These are phyloP conservation scores for Ecdyonurus torrentis DNA, from an alignment of 2,888 invertebrate species.

Conservation along the genomic window DNA sequence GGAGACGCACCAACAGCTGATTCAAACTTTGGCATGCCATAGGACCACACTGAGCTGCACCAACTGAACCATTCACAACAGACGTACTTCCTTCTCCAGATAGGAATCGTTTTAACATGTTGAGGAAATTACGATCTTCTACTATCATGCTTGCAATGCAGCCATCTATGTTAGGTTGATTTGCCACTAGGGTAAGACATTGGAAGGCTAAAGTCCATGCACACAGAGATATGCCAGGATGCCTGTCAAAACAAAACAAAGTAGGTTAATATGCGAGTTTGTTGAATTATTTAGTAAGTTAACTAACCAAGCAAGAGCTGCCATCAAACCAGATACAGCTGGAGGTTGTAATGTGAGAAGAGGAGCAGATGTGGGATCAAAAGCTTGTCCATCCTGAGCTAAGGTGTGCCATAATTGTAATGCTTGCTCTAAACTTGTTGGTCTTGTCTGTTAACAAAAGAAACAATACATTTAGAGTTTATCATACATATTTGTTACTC, in stretches of 20 bases:
- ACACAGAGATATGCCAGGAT: constrained; percentile 48
- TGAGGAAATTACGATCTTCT: constrained; percentile 46
- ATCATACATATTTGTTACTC: too few species aligned
- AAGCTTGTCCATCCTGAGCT: constrained; percentile 25
- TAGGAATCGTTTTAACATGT: constrained; percentile 45
- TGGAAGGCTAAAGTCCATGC: constrained; percentile 69
- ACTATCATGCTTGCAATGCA: constrained; percentile 46
- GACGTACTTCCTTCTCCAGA: constrained; percentile 42
- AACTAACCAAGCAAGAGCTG: constrained; percentile 40
- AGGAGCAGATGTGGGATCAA: constrained; percentile 37
- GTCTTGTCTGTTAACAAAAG: background rate
- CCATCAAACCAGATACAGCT: constrained; percentile 46
- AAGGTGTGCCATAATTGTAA: constrained; percentile 75
- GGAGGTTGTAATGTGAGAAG: constrained; percentile 21
- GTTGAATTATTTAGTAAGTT: background rate
- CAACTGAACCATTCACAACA: constrained; percentile 22
- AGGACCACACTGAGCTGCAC: constrained; percentile 45
- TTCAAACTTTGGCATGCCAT: constrained; percentile 55
- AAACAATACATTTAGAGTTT: too few species aligned
- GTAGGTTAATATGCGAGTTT: too few species aligned
- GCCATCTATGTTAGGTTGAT: constrained; percentile 33
- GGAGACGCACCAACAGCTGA: constrained; percentile 48
- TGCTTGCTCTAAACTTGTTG: constrained; percentile 61
- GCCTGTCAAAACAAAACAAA: constrained; percentile 20
- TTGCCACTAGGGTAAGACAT: constrained; percentile 53